Evolutionary conservation across 2,113 vertebrate species (phyloP).

Genomic region (Glaucomys volans): DNA sequence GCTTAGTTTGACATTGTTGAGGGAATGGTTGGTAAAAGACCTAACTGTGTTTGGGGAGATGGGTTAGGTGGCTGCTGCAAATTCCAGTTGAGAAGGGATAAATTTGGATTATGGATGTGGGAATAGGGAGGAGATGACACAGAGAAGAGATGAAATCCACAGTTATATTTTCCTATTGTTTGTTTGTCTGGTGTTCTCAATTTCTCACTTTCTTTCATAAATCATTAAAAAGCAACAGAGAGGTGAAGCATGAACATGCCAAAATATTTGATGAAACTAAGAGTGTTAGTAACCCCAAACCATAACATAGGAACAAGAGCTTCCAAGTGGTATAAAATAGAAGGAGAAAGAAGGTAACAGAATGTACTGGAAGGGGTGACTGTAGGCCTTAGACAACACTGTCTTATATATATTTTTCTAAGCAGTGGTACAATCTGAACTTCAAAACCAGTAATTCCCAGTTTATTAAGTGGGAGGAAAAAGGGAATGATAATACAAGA

Average conservation of each 20-base stretch:
- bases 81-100: background rate
- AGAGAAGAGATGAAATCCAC: background rate
- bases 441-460: background rate
- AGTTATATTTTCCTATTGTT: background rate
- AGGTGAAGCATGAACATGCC: background rate
- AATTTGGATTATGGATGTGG: background rate
- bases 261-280: background rate
- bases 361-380: background rate
- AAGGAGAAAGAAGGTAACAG: background rate
- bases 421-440: background rate
- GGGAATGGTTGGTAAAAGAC: background rate
- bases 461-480: background rate
- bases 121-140: background rate
- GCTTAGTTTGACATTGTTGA: background rate
- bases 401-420: background rate
- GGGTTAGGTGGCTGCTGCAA: background rate
- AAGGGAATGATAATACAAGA: background rate
- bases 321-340: background rate
- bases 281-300: background rate
- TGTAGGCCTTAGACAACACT: background rate
- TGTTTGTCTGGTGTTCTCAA: background rate
- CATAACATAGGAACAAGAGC: background rate
- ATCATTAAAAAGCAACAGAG: background rate
- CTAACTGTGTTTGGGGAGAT: background rate
- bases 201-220: slow-evolving; percentile 11